These are phyloP conservation scores for Xyrauchen texanus DNA, from an alignment of 2,113 vertebrate species.

Conservation along the genomic window DNA sequence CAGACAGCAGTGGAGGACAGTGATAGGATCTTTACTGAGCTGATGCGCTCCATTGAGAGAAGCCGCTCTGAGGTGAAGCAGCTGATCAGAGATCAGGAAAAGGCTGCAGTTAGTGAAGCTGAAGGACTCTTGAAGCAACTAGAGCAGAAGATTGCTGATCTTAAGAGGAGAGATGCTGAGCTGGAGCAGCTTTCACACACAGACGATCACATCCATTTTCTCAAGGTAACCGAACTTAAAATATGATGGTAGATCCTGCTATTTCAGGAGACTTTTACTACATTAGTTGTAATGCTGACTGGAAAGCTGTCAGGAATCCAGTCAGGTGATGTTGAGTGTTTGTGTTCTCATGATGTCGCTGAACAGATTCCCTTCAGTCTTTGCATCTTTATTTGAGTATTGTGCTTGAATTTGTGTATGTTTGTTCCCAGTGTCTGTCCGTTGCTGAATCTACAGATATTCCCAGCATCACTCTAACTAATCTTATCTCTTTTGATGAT, in stretches of 20 bases:
- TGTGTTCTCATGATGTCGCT: too few relatives aligned
- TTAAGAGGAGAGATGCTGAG: not conserved
- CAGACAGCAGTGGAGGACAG: slow-evolving; percentile 35
- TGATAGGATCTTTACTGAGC: slow-evolving; percentile 47
- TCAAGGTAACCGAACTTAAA: not conserved
- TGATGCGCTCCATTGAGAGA: slow-evolving; percentile 43
- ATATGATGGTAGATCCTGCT: too few relatives aligned
- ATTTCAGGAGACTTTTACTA: too few relatives aligned
- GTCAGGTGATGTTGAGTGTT: too few relatives aligned
- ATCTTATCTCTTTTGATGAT: not conserved
- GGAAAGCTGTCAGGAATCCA: too few relatives aligned
- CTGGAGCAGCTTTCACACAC: not conserved
- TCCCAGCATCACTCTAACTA: not conserved
- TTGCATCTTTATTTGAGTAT: not conserved
- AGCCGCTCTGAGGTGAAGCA: not conserved
- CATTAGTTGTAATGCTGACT: too few relatives aligned
- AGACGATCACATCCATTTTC: not conserved
- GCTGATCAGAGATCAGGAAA: too few relatives aligned
- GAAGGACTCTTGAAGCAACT: too few relatives aligned
- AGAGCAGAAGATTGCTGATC: not conserved
- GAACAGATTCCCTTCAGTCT: too few relatives aligned
- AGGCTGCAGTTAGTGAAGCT: too few relatives aligned
- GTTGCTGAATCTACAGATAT: not conserved
- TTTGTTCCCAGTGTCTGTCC: not conserved
- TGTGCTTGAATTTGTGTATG: not conserved